A percentile compares a stretch with the other conserved stretches of the same genome.
phyloP scores from a whole-genome alignment of 2,113 vertebrate genomes.

The Caranx melampygus region DNA sequence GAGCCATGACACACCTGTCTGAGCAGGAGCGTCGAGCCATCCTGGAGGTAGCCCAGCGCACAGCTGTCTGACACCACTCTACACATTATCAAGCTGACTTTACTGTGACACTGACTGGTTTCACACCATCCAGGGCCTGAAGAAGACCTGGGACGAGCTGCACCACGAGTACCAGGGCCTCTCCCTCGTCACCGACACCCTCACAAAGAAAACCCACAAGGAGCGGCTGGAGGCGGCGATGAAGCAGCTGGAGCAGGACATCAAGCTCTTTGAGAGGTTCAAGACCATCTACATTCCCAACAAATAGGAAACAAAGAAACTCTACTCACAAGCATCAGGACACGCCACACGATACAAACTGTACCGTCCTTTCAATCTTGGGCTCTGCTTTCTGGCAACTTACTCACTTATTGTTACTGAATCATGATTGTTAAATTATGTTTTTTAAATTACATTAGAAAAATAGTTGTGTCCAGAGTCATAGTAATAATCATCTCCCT shows the following conservation, averaged over 20 bases:
- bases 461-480: no score
- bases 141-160: constrained; percentile 90
- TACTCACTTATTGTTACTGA: no score
- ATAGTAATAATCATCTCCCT: no score
- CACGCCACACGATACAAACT: no score
- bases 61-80: no score
- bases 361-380: no score
- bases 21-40: constrained; percentile 85
- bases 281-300: constrained; percentile 89
- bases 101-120: not conserved
- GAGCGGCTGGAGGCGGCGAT: constrained; percentile 87
- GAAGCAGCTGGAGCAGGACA: constrained; percentile 92
- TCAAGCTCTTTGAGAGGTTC: constrained; percentile 87
- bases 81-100: not conserved
- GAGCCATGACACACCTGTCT: constrained; percentile 86
- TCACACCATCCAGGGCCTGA: constrained; percentile 85
- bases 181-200: constrained; percentile 86
- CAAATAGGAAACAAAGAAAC: constrained; percentile 59
- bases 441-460: no score
- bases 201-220: constrained; percentile 85
- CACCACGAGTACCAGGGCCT: constrained; percentile 89
- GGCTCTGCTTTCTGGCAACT: no score
- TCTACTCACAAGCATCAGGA: not conserved
- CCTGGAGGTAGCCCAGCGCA: constrained; percentile 83
- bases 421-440: no score